Percentiles rank a stretch among this genome's conserved stretches.
These are phyloP conservation scores for Hydrozoanthus tunicans DNA, from an alignment of 64 coral and sea anemone genomes.

Conservation along the genomic window DNA sequence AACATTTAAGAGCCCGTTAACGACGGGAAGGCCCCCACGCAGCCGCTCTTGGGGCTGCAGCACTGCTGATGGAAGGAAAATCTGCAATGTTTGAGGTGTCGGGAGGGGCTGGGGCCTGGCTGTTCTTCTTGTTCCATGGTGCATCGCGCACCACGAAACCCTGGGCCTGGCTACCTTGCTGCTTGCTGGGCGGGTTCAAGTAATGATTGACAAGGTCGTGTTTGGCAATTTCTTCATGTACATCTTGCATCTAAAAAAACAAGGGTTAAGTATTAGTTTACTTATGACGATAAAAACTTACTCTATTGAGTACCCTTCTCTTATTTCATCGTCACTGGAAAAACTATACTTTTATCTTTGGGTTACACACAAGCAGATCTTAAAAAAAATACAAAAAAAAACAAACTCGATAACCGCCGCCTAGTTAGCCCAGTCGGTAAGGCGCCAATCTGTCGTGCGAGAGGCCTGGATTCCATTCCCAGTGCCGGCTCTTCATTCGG, in stretches of 20 bases:
- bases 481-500: no score
- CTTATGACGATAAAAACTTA: no score
- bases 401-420: no score
- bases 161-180: slow-evolving; percentile 33
- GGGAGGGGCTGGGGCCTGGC: slow-evolving; percentile 61
- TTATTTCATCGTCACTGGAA: no score
- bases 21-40: slow-evolving; percentile 68
- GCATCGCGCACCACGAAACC: slow-evolving; percentile 96
- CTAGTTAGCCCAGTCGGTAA: no score
- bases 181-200: slow-evolving; percentile 92
- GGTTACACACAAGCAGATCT: no score
- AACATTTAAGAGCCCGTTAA: background rate
- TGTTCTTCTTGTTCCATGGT: slow-evolving; percentile 77
- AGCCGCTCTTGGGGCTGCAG: slow-evolving; percentile 63
- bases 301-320: no score
- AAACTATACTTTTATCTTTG: no score
- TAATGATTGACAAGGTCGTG: slow-evolving; percentile 87
- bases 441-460: no score
- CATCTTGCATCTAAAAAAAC: slow-evolving; percentile 82
- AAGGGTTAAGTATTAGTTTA: background rate
- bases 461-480: no score
- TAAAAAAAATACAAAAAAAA: no score
- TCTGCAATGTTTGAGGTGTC: slow-evolving; percentile 86
- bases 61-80: slow-evolving; percentile 86
- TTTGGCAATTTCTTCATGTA: slow-evolving; percentile 77